phyloP scores from a whole-genome alignment of 2,888 invertebrate species.

The Metacarcinus magister region DNA sequence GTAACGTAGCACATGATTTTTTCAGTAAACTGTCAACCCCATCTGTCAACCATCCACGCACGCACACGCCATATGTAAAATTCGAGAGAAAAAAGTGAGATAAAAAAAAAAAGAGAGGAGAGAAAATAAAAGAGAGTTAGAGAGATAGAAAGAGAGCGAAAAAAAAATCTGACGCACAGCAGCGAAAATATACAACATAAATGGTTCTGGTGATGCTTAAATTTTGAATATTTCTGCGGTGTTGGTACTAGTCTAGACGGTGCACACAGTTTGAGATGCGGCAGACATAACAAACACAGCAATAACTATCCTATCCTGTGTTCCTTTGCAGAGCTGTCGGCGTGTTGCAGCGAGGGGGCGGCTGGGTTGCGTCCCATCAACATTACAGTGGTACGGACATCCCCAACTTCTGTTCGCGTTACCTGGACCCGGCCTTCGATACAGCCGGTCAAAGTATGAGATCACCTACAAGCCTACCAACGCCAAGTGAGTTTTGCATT shows the following conservation, averaged over 20 bases:
- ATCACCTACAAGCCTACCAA: conserved; percentile 75
- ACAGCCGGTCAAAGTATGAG: conserved; percentile 68
- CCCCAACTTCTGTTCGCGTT: conserved; percentile 67
- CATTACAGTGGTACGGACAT: conserved; percentile 67
- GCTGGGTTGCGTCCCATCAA: conserved; percentile 38
- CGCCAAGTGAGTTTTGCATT: conserved; percentile 68
- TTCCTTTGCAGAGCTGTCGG: conserved; percentile 12
- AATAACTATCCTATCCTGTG: neutral
- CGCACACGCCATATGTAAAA: neutral
- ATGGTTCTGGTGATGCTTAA: no score
- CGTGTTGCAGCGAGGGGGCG: conserved; percentile 56
- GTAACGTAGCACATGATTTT: no score
- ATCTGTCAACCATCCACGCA: no score
- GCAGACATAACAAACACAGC: no score
- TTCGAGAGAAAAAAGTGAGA: neutral
- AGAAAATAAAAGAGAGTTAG: neutral
- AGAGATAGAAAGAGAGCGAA: neutral
- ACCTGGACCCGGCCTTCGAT: conserved; percentile 55
- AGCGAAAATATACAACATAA: no score
- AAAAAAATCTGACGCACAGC: no score
- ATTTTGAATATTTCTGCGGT: no score
- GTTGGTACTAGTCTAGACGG: no score
- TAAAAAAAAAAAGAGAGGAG: neutral
- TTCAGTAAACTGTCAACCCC: no score
- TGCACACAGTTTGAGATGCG: no score